Evolutionary conservation across 2,113 vertebrate genomes (phyloP).

Genomic region (Hepsetus odoe): DNA sequence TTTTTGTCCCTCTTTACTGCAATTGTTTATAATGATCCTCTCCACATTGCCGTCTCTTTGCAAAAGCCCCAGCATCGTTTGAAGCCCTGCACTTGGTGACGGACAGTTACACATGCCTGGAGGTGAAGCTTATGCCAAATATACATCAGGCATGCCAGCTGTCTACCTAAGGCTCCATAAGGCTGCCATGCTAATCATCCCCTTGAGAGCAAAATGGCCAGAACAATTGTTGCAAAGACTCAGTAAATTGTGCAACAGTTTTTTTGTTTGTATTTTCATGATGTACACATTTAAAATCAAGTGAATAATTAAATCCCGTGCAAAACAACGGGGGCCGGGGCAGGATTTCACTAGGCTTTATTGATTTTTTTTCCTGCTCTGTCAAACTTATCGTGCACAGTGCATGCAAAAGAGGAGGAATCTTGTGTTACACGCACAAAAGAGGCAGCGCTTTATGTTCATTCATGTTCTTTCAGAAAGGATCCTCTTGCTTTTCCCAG

Average conservation of each 20-base stretch:
- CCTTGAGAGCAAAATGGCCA: too few relatives aligned
- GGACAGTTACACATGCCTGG: constrained; percentile 51
- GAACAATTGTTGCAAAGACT: too few relatives aligned
- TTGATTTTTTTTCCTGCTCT: neutral
- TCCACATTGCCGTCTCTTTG: constrained; percentile 49
- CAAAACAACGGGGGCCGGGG: neutral
- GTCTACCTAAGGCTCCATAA: constrained; percentile 23
- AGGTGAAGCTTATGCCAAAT: constrained; percentile 44
- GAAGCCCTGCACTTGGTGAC: constrained; percentile 47
- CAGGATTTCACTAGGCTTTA: neutral
- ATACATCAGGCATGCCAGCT: constrained; percentile 39
- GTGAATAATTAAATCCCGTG: neutral
- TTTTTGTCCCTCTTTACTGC: constrained; percentile 48
- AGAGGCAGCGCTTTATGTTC: neutral
- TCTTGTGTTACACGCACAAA: neutral
- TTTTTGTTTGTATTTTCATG: too few relatives aligned
- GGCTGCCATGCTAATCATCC: too few relatives aligned
- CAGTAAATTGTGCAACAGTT: too few relatives aligned
- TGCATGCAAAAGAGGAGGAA: neutral
- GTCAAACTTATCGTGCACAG: neutral
- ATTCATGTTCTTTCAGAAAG: neutral
- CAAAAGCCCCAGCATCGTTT: constrained; percentile 34
- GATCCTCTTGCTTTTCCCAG: neutral
- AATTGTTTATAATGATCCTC: constrained; percentile 58
- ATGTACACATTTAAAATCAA: too few relatives aligned